Base-by-base conservation (phyloP, 2,113 vertebrate genomes). In the Dasyornis broadbenti region DNA sequence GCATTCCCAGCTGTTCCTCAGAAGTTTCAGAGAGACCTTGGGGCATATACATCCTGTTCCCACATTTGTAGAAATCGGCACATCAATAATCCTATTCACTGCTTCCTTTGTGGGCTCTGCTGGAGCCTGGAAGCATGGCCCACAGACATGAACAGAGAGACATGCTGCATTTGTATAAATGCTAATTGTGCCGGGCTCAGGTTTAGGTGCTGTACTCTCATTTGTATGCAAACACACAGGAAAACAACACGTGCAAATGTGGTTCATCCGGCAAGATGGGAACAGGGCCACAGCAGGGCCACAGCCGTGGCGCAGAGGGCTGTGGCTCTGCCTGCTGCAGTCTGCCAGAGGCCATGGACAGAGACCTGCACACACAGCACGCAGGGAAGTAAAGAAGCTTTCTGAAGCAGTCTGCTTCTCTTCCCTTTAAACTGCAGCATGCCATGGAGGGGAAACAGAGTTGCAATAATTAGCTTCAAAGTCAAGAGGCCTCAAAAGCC, bases 331-430 rank as follows among this genome's bases (percentile, higher is more conserved):
- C n/a, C 33, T 17, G 60, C 69, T 27, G 83, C 66, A 15, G 57
- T 1, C 49, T 45, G 60, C 39, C 69, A 8, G 12, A 30, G 69
- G 69, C 28, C 37, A 0, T 1, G 30, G 37, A 0, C 47, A 21
- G 30, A 39, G 59, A 27, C 18, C 14, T 1, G 1, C 6, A 1
- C 4, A 6, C 35, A 1, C 37, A 40, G 61, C 56, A 4, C 1
- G 1, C 23, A n/a, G 54, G 35, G 15, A 28, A 7, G 2, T 0
- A n/a, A 22, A 0, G 0, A 13, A 2, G 2, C 4, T 68, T 28
- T 17, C 85, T 9, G 30, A 39, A 27, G 23, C 44, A 30, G 16
- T 1, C 50, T 33, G 71, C 35, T 72, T 23, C 44, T 39, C 39
- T 45, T 27, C 40, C 54, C 71, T 66, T n/a, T 18, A 23, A 39